Percentiles rank a stretch among this genome's conserved stretches.
Evolutionary conservation across 2,113 vertebrate species (phyloP).

Genomic region (Equus quagga): DNA sequence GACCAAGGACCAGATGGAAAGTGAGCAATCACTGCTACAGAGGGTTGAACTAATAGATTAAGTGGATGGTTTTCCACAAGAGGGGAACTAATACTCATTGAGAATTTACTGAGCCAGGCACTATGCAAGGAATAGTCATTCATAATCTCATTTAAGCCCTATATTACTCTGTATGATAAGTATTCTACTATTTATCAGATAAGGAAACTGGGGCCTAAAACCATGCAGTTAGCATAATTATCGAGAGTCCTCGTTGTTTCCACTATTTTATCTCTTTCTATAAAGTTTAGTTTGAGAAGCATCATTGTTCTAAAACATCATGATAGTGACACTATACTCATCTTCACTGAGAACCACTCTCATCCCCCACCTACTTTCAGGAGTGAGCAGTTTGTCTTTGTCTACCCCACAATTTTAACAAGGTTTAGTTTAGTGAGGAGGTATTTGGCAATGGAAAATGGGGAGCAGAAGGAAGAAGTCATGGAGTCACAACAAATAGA

Average conservation of each 20-base stretch:
- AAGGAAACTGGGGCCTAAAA: neutral
- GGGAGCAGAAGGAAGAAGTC: neutral
- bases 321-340: neutral
- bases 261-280: neutral
- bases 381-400: neutral
- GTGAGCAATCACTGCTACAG: neutral
- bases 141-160: conserved; percentile 29
- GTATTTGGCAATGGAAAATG: neutral
- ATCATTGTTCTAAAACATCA: neutral
- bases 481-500: conserved; percentile 16
- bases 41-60: neutral
- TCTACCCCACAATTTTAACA: conserved; percentile 25
- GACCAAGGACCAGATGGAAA: conserved; percentile 6
- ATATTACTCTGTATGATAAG: neutral
- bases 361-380: neutral
- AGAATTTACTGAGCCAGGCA: neutral
- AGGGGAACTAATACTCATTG: neutral
- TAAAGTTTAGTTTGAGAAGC: neutral
- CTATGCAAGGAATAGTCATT: conserved; percentile 1
- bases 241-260: neutral
- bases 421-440: conserved; percentile 42
- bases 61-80: neutral
- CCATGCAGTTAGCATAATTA: neutral
- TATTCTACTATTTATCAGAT: neutral
- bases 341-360: neutral